Conservation (phyloP, 1,140 invertebrate genomes). For the Pogonus chalceus region DNA sequence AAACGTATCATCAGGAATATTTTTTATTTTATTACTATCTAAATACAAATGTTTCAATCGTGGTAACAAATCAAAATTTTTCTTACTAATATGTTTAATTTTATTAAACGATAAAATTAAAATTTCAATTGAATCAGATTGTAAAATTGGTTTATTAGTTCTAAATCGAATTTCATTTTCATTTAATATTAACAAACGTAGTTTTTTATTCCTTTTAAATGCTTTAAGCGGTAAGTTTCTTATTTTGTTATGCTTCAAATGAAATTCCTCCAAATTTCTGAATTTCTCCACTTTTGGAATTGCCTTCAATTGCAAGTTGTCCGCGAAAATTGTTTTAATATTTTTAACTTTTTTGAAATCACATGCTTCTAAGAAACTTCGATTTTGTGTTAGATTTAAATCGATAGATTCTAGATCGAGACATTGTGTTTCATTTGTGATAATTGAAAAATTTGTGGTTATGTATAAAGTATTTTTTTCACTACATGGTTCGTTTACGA, state of each 20-base stretch:
- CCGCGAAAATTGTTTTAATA: neutral
- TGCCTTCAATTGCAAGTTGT: neutral
- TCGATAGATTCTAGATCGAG: neutral
- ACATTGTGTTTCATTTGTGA: neutral
- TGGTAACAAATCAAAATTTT: neutral
- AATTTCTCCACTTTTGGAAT: slow-evolving; percentile 1
- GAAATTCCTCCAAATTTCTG: neutral
- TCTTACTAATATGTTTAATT: neutral
- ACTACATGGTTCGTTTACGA: slow-evolving; percentile 1
- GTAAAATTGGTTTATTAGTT: neutral
- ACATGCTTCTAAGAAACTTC: neutral
- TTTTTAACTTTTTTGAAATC: neutral
- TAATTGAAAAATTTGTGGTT: neutral
- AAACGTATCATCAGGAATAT: neutral
- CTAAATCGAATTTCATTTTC: neutral
- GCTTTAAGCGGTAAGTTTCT: neutral
- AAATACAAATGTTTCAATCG: neutral
- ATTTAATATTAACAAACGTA: neutral
- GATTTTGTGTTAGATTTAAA: neutral
- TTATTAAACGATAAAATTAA: neutral
- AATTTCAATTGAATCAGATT: neutral
- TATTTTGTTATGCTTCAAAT: neutral
- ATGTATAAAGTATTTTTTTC: neutral
- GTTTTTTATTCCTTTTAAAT: neutral
- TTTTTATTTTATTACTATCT: neutral